phyloP scores from a whole-genome alignment of 2,888 invertebrate species.

The Onchidella celtica region DNA sequence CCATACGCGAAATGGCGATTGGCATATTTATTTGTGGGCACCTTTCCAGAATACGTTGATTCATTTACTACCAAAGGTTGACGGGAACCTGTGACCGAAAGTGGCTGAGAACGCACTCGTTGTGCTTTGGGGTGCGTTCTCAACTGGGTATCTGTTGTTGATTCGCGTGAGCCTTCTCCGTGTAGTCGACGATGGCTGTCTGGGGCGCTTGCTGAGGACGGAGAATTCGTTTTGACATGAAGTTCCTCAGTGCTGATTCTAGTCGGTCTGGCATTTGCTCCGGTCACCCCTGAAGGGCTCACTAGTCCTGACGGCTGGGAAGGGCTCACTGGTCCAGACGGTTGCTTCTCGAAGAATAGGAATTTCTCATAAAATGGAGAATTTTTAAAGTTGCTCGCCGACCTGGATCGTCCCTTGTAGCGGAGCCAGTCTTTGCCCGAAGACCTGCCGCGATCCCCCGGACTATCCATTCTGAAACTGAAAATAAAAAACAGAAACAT shows the following conservation, averaged over 20 bases:
- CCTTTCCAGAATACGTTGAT: too few relatives aligned
- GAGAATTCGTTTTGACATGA: background rate
- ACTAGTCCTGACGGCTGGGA: background rate
- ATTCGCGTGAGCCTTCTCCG: background rate
- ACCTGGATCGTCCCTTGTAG: background rate
- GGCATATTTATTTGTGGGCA: background rate
- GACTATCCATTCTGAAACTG: slow-evolving; percentile 2
- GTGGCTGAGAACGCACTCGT: background rate
- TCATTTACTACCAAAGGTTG: background rate
- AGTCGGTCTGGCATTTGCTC: background rate
- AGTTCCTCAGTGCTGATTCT: too few relatives aligned
- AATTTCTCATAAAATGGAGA: slow-evolving; percentile 23
- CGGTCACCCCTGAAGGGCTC: background rate
- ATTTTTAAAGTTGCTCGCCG: slow-evolving; percentile 1
- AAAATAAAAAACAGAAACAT: background rate
- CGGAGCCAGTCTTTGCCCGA: background rate
- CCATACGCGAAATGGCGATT: background rate
- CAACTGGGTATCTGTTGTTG: background rate
- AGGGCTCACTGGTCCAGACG: too few relatives aligned
- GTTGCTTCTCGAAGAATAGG: slow-evolving; percentile 1
- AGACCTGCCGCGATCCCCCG: background rate
- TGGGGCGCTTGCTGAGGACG: background rate
- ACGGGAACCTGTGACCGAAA: background rate
- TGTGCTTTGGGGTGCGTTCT: background rate
- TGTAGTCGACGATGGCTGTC: too few relatives aligned